Conservation (phyloP, 2,888 invertebrate genomes). For the Agrotis segetum region DNA sequence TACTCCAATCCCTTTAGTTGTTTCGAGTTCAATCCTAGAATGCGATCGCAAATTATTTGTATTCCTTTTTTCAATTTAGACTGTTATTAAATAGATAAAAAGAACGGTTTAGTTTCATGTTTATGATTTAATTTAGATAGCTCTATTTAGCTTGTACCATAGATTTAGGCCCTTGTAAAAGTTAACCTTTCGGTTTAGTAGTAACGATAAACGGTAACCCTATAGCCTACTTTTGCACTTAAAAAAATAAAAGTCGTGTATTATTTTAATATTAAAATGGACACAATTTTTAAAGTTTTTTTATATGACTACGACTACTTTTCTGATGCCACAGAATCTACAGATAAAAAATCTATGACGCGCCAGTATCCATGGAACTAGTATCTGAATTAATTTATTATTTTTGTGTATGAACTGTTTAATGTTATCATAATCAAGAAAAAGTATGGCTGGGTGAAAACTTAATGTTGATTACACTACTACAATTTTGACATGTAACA, state of each 20-base stretch:
- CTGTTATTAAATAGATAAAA: no score
- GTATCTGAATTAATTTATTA: conserved; percentile 13
- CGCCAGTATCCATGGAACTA: conserved; percentile 20
- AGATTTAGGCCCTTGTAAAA: no score
- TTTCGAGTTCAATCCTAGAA: no score
- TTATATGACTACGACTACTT: not conserved
- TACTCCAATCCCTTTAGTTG: no score
- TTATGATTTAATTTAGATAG: no score
- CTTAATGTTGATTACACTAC: not conserved
- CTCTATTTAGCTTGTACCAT: no score
- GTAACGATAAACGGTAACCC: not conserved
- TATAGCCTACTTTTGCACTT: not conserved
- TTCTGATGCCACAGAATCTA: not conserved
- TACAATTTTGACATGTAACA: not conserved
- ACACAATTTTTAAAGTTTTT: not conserved
- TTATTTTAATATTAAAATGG: not conserved
- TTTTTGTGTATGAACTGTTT: conserved; percentile 1
- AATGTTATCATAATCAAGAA: conserved; percentile 4
- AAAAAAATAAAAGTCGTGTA: not conserved
- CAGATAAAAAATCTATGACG: not conserved
- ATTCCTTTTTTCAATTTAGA: no score
- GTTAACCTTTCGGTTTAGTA: not conserved
- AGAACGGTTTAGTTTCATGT: no score
- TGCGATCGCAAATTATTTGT: no score
- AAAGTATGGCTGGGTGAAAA: conserved; percentile 2